phyloP scores from a whole-genome alignment of 64 coral and sea anemone genomes.

The Pocillopora verrucosa region DNA sequence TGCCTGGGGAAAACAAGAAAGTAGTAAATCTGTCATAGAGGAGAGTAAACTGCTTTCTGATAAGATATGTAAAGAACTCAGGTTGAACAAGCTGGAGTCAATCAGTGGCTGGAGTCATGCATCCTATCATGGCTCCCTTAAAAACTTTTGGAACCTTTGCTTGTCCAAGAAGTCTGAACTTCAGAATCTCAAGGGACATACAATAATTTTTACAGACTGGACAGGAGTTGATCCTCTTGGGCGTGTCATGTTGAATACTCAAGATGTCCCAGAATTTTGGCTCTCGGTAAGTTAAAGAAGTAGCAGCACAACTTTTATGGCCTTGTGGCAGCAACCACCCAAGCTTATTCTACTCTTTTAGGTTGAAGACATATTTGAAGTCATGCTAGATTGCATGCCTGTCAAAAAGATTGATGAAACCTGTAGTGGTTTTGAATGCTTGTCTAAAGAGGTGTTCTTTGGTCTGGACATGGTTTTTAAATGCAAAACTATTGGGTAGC shows the following conservation, averaged over 20 bases:
- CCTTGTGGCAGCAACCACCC: too few relatives aligned
- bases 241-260: slow-evolving; percentile 63
- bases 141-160: slow-evolving; percentile 64
- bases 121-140: slow-evolving; percentile 66
- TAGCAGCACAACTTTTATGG: too few relatives aligned
- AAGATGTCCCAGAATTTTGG: slow-evolving; percentile 88
- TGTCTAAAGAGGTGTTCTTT: too few relatives aligned
- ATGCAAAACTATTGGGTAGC: too few relatives aligned
- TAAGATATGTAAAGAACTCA: slow-evolving; percentile 58
- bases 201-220: slow-evolving; percentile 73
- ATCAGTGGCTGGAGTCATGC: slow-evolving; percentile 78
- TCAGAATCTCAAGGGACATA: slow-evolving; percentile 46
- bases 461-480: too few relatives aligned
- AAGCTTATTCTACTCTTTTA: too few relatives aligned
- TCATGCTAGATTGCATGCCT: too few relatives aligned
- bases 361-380: too few relatives aligned
- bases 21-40: slow-evolving; percentile 30
- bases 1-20: slow-evolving; percentile 56
- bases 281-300: slow-evolving; percentile 50
- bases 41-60: slow-evolving; percentile 60
- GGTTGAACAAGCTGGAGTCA: slow-evolving; percentile 38
- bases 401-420: too few relatives aligned
- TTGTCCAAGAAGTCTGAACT: slow-evolving; percentile 55
- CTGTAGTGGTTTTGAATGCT: too few relatives aligned
- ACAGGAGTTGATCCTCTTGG: slow-evolving; percentile 80